Evolutionary conservation across 2,888 invertebrate genomes (phyloP).

Genomic region (Drosophila robusta): DNA sequence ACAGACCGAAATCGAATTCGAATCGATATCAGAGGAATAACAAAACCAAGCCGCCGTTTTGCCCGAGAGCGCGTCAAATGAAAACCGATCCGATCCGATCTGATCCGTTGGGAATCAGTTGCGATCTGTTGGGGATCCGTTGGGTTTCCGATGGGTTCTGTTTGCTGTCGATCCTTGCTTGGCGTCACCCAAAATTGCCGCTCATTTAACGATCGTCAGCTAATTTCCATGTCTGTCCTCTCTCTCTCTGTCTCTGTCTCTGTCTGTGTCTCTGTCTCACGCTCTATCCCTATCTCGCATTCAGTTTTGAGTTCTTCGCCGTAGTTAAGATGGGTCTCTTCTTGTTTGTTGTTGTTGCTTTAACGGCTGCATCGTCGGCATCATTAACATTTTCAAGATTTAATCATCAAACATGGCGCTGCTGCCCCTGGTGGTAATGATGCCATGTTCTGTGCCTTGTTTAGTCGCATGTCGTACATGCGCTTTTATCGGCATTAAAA

Average conservation of each 20-base stretch:
- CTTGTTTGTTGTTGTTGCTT: constrained; percentile 40
- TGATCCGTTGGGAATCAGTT: background rate
- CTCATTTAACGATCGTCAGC: constrained; percentile 77
- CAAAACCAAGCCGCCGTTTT: constrained; percentile 57
- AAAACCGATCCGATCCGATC: constrained; percentile 40
- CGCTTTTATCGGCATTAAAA: constrained; percentile 79
- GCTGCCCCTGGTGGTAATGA: constrained; percentile 70
- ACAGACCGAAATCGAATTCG: constrained; percentile 36
- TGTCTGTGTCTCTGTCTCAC: background rate
- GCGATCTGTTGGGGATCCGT: constrained; percentile 5
- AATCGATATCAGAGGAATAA: constrained; percentile 46
- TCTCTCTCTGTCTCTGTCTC: background rate
- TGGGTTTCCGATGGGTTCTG: background rate
- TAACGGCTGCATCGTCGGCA: constrained; percentile 70
- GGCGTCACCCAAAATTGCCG: constrained; percentile 73
- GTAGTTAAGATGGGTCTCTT: constrained; percentile 18
- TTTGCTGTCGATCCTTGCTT: constrained; percentile 48
- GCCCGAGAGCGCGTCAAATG: background rate
- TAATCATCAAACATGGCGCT: constrained; percentile 83
- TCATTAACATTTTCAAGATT: constrained; percentile 82
- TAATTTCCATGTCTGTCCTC: constrained; percentile 70
- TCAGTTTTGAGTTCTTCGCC: constrained; percentile 32
- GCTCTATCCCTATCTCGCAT: constrained; percentile 15
- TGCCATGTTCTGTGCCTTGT: constrained; percentile 75
- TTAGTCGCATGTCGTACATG: constrained; percentile 80